phyloP scores from a whole-genome alignment of 2,888 invertebrate species.

The Cephalotes varians region DNA sequence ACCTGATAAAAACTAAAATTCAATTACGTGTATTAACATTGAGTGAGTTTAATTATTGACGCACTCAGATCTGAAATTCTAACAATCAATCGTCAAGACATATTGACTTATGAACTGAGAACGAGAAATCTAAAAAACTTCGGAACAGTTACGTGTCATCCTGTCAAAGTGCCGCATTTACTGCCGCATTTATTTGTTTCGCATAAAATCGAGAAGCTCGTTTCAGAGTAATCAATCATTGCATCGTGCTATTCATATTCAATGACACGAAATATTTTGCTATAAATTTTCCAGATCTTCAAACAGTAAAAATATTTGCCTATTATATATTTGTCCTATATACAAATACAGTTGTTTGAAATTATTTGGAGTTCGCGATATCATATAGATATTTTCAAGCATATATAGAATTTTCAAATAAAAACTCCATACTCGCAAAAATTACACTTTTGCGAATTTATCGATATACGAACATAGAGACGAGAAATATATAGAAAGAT shows the following conservation, averaged over 20 bases:
- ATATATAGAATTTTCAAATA: not conserved
- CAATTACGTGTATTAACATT: not conserved
- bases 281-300: not conserved
- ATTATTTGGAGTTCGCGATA: not conserved
- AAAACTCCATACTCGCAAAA: not conserved
- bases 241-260: not conserved
- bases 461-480: not conserved
- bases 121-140: not conserved
- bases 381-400: not conserved
- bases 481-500: not conserved
- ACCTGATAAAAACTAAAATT: not conserved
- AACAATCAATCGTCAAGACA: constrained; percentile 1
- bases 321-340: not conserved
- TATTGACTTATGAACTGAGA: not conserved
- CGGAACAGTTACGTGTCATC: not conserved
- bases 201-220: not conserved
- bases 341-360: not conserved
- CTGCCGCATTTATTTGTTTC: not conserved
- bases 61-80: not conserved
- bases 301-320: not conserved
- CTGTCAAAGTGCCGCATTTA: not conserved
- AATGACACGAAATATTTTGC: not conserved
- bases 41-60: not conserved
- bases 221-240: not conserved
- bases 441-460: constrained; percentile 21